Evolutionary conservation across 2,888 invertebrate genomes (phyloP).

Genomic region (Acanthosepion esculentum): DNA sequence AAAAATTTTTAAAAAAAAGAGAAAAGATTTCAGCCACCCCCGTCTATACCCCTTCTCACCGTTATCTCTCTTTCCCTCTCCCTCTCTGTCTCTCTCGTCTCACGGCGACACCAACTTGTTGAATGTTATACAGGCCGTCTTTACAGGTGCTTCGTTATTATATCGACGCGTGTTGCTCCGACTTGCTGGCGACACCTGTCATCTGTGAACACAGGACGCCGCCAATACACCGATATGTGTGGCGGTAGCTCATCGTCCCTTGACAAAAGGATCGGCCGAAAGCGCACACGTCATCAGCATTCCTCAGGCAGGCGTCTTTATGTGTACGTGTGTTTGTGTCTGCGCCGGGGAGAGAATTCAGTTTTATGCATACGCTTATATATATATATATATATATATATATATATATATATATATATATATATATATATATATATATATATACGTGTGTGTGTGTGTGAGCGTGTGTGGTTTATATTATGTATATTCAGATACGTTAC

Average conservation of each 20-base stretch:
- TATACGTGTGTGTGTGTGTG: no score
- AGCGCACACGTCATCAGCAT: constrained; percentile 13
- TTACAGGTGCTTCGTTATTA: constrained; percentile 15
- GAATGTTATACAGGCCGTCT: background rate
- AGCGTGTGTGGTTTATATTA: no score
- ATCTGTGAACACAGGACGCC: constrained; percentile 18
- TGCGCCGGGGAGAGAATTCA: no score
- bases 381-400: no score
- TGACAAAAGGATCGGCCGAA: constrained; percentile 33
- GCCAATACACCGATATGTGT: background rate
- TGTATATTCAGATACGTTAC: no score
- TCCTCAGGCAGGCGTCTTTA: background rate
- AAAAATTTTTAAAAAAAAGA: no score
- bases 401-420: no score
- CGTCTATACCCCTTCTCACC: background rate
- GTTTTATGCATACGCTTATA: no score
- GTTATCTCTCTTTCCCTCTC: background rate
- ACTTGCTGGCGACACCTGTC: constrained; percentile 23
- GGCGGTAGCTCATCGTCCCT: background rate
- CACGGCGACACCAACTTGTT: background rate
- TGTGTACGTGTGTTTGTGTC: background rate
- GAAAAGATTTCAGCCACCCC: no score
- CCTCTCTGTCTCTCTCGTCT: background rate
- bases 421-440: no score
- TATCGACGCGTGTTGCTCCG: background rate